Conservation (phyloP, 1,140 invertebrate species). For the Vanessa atalanta region DNA sequence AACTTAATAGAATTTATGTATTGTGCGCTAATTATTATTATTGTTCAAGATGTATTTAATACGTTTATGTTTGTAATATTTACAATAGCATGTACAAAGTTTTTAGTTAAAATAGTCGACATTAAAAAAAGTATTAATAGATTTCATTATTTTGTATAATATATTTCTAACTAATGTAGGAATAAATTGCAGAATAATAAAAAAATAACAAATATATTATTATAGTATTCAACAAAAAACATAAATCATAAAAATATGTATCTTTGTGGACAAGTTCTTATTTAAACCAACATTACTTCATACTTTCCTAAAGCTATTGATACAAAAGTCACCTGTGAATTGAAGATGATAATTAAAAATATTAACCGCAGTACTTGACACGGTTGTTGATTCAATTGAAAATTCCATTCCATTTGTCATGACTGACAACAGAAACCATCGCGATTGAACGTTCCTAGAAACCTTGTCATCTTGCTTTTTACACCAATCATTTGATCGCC, state of each 20-base stretch:
- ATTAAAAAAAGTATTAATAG: too few relatives aligned
- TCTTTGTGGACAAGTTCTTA: too few relatives aligned
- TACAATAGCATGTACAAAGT: too few relatives aligned
- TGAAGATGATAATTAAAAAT: slow-evolving; percentile 15
- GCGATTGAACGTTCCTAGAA: slow-evolving; percentile 21
- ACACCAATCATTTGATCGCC: slow-evolving; percentile 38
- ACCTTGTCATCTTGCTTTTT: slow-evolving; percentile 31
- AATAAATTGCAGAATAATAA: neutral
- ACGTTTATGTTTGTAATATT: too few relatives aligned
- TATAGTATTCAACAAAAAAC: neutral
- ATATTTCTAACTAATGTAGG: too few relatives aligned
- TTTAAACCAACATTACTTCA: neutral
- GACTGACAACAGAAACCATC: slow-evolving; percentile 45
- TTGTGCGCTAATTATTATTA: too few relatives aligned
- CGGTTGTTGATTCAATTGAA: slow-evolving; percentile 30
- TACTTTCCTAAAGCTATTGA: neutral
- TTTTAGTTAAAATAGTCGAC: too few relatives aligned
- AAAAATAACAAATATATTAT: neutral
- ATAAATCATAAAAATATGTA: neutral
- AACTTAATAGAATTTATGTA: too few relatives aligned
- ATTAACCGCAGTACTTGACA: slow-evolving; percentile 15
- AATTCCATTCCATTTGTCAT: slow-evolving; percentile 49
- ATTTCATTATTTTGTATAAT: too few relatives aligned
- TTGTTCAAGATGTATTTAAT: too few relatives aligned
- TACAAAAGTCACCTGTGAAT: neutral